A percentile compares a stretch with the other conserved stretches of the same genome.
These are phyloP conservation scores for Drosophila acutilabella DNA, from an alignment of 2,888 invertebrate genomes.

Conservation along the genomic window DNA sequence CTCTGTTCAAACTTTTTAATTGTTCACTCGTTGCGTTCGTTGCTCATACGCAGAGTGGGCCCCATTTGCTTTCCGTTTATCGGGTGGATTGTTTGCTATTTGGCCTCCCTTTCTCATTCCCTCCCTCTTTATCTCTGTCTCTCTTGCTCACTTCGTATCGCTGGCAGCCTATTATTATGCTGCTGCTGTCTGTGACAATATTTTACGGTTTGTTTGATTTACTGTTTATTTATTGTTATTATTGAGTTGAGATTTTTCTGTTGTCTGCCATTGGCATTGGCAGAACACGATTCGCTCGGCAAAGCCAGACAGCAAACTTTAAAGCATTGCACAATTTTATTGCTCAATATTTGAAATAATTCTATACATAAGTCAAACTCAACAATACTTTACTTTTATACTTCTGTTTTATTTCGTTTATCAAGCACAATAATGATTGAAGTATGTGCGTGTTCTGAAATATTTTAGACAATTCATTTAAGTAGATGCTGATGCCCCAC, in stretches of 20 bases:
- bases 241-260: conserved; percentile 55
- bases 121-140: not conserved
- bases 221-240: conserved; percentile 62
- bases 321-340: conserved; percentile 22
- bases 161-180: conserved; percentile 54
- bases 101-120: conserved; percentile 1
- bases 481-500: conserved; percentile 23
- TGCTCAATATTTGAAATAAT: conserved; percentile 11
- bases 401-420: not conserved
- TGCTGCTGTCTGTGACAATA: conserved; percentile 60
- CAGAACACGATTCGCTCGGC: conserved; percentile 25
- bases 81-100: conserved; percentile 60
- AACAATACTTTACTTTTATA: not conserved
- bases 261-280: conserved; percentile 33
- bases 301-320: conserved; percentile 16
- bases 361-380: not conserved
- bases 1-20: conserved; percentile 28
- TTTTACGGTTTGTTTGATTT: conserved; percentile 61
- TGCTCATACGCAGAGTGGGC: conserved; percentile 64
- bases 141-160: not conserved
- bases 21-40: conserved; percentile 45
- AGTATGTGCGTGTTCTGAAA: conserved; percentile 1
- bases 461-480: conserved; percentile 34
- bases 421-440: not conserved
- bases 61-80: conserved; percentile 56